These are phyloP conservation scores for Torymus texanus DNA, from an alignment of 2,888 invertebrate species.

Conservation along the genomic window DNA sequence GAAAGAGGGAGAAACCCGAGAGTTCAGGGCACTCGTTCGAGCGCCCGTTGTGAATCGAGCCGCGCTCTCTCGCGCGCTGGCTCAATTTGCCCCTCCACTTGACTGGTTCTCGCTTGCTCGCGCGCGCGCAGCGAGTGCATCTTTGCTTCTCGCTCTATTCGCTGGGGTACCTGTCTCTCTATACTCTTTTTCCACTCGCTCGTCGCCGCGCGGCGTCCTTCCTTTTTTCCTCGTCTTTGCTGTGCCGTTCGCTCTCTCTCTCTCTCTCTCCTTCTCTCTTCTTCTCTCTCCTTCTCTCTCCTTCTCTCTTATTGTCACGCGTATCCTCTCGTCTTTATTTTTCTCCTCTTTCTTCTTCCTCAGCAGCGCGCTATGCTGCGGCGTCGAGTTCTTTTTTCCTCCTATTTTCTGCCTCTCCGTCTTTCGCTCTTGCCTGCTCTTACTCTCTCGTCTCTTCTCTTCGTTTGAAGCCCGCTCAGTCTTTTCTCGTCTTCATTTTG, in stretches of 20 bases:
- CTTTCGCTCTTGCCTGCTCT: too few species aligned
- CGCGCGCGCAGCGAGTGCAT: background rate
- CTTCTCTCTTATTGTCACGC: conserved; percentile 14
- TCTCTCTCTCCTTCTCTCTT: conserved; percentile 17
- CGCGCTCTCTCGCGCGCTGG: conserved; percentile 32
- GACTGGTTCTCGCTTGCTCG: conserved; percentile 36
- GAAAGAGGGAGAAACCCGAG: conserved; percentile 44
- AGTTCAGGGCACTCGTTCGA: conserved; percentile 52
- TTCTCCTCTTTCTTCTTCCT: conserved; percentile 9
- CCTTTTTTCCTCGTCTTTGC: conserved; percentile 8
- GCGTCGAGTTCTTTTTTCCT: background rate
- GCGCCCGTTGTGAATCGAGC: conserved; percentile 52
- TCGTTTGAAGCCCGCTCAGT: background rate
- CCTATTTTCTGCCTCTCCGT: too few species aligned
- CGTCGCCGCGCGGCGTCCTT: background rate
- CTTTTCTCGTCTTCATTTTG: background rate
- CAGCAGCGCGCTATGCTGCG: background rate
- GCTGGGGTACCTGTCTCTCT: conserved; percentile 1
- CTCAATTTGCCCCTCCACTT: conserved; percentile 54
- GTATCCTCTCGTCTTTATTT: conserved; percentile 2
- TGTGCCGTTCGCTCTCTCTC: conserved; percentile 14
- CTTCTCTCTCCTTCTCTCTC: conserved; percentile 18
- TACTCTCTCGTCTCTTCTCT: background rate
- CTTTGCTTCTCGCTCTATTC: background rate
- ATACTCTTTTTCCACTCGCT: conserved; percentile 6